These are phyloP conservation scores for Moxostoma hubbsi DNA, from an alignment of 2,797 vertebrate genomes.

Conservation along the genomic window DNA sequence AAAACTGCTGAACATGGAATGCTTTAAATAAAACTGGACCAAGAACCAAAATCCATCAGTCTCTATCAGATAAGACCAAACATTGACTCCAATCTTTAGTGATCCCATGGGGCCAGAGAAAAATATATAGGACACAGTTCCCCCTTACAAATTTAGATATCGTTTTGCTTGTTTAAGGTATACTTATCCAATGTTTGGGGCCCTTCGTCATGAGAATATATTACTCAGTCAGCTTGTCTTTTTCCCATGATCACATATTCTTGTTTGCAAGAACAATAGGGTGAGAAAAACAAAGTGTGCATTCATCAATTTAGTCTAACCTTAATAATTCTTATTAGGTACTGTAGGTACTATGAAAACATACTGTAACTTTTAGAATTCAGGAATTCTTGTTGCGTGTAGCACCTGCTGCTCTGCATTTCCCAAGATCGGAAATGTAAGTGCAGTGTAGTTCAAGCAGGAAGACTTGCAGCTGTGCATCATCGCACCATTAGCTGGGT, in stretches of 20 bases:
- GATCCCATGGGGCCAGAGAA: constrained; percentile 40
- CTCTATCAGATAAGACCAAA: constrained; percentile 42
- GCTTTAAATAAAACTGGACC: constrained; percentile 9
- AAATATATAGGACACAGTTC: constrained; percentile 42
- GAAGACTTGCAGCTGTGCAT: no score
- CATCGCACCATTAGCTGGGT: no score
- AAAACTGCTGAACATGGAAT: constrained; percentile 29
- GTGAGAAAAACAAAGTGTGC: background rate
- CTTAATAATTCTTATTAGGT: background rate
- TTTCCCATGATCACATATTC: constrained; percentile 31
- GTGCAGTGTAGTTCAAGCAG: no score
- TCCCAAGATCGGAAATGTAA: no score
- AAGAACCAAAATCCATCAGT: constrained; percentile 46
- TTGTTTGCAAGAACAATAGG: constrained; percentile 35
- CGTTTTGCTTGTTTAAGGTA: constrained; percentile 36
- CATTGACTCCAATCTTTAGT: constrained; percentile 25
- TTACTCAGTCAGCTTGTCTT: constrained; percentile 28
- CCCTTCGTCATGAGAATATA: constrained; percentile 32
- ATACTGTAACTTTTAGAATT: no score
- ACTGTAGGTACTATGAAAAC: no score
- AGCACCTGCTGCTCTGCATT: no score
- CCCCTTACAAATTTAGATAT: constrained; percentile 39
- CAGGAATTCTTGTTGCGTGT: no score
- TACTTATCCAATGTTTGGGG: constrained; percentile 33
- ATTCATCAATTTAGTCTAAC: background rate